Conservation (phyloP, 2,113 vertebrate species). For the Pterophyllum scalare region DNA sequence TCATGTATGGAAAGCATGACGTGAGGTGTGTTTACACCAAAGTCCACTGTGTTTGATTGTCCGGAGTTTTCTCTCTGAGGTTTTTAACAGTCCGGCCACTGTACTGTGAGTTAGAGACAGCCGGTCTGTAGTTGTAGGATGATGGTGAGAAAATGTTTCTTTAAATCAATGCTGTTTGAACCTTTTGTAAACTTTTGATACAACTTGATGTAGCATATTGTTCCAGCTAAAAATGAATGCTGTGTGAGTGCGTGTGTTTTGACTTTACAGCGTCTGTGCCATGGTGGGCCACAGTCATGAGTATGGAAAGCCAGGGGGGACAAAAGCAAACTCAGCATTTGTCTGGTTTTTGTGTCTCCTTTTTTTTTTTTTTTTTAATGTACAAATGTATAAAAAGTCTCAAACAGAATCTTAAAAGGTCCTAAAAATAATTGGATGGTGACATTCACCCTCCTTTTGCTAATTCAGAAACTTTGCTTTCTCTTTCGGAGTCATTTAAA, state of each 20-base stretch:
- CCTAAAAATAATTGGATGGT: background rate
- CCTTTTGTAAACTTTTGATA: conserved; percentile 44
- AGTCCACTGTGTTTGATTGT: background rate
- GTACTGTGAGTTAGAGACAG: conserved; percentile 20
- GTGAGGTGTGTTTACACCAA: background rate
- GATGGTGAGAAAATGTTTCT: conserved; percentile 1
- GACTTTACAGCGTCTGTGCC: background rate
- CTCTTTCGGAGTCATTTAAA: background rate
- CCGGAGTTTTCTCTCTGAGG: background rate
- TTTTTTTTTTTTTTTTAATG: background rate
- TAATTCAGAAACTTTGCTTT: background rate
- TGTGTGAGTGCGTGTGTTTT: background rate
- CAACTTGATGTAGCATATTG: conserved; percentile 12
- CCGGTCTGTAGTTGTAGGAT: background rate
- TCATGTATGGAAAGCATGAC: background rate
- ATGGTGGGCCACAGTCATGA: background rate
- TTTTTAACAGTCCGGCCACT: conserved; percentile 20
- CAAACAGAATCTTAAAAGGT: background rate
- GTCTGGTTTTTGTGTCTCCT: background rate
- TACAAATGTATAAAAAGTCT: background rate
- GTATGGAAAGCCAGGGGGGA: conserved; percentile 20
- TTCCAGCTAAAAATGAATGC: conserved; percentile 4
- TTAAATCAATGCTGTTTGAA: background rate
- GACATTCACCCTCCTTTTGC: background rate
- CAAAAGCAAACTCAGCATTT: background rate